Evolutionary conservation across 2,113 vertebrate species (phyloP).

Genomic region (Engystomops pustulosus): DNA sequence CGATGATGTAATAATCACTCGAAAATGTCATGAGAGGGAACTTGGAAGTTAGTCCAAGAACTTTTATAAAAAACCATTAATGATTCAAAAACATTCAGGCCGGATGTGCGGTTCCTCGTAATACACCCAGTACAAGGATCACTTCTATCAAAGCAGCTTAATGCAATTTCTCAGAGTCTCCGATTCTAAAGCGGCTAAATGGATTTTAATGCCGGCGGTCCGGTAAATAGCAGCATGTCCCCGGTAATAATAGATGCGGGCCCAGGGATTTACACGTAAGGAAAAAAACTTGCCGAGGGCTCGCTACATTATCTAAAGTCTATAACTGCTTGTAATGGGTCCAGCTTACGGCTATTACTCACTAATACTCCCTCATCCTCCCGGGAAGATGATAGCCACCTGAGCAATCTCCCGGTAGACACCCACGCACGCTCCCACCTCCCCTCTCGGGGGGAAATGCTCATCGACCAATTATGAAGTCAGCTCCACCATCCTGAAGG

Average conservation of each 20-base stretch:
- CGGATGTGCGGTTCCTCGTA: not conserved
- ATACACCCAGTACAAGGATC: not conserved
- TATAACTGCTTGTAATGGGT: constrained; percentile 48
- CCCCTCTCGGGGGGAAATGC: not conserved
- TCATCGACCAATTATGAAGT: constrained; percentile 36
- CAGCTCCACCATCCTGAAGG: not conserved
- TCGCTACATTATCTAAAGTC: constrained; percentile 21
- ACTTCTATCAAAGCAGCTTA: not conserved
- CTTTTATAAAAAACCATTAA: too few relatives aligned
- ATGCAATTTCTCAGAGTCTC: not conserved
- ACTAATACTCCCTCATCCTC: constrained; percentile 30
- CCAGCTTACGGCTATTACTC: constrained; percentile 34
- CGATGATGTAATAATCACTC: too few relatives aligned
- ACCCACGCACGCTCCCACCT: not conserved
- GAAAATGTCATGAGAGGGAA: too few relatives aligned
- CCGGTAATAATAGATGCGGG: not conserved
- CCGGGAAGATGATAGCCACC: constrained; percentile 27
- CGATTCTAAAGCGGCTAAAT: not conserved
- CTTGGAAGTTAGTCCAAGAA: too few relatives aligned
- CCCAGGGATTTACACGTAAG: constrained; percentile 15
- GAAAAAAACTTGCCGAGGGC: not conserved
- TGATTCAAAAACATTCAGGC: not conserved
- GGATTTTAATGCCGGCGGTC: not conserved
- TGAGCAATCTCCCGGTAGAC: constrained; percentile 20
- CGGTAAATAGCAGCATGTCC: constrained; percentile 5